Percentiles rank a stretch among this genome's conserved stretches.
Evolutionary conservation across 2,888 invertebrate genomes (phyloP).

Genomic region (Elysia crispata): DNA sequence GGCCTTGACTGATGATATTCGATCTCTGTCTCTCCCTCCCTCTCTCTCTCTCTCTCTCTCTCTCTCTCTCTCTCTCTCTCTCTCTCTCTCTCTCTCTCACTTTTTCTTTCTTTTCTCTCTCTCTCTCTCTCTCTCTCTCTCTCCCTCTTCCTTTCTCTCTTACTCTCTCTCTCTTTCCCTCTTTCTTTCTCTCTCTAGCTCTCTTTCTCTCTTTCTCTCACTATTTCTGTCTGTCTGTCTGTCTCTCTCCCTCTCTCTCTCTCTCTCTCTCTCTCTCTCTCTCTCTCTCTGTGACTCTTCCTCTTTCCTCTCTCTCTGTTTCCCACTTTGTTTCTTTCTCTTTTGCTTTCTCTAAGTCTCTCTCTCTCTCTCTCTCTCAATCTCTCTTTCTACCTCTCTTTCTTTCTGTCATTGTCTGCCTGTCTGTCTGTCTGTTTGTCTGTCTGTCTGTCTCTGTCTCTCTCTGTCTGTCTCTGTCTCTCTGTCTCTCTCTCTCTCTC

Average conservation of each 20-base stretch:
- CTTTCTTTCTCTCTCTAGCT: not conserved
- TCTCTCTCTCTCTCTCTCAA: not conserved
- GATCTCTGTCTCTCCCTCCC: too few relatives aligned
- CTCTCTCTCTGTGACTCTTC: constrained; percentile 93
- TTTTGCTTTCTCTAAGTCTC: constrained; percentile 18
- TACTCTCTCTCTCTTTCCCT: not conserved
- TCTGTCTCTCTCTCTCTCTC: constrained; percentile 18
- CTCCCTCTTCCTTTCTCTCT: not conserved
- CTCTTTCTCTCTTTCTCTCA: too few relatives aligned
- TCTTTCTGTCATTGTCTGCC: not conserved
- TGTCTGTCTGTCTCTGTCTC: constrained; percentile 87
- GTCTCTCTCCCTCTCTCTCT: constrained; percentile 82
- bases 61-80: constrained; percentile 85
- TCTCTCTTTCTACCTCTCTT: not conserved
- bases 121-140: constrained; percentile 14
- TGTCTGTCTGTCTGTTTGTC: too few relatives aligned
- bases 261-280: constrained; percentile 92
- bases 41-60: not conserved
- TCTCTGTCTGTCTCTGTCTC: constrained; percentile 28
- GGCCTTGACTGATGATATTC: too few relatives aligned
- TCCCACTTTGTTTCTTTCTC: constrained; percentile 78
- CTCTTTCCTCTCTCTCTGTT: constrained; percentile 90
- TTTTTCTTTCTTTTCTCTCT: constrained; percentile 27
- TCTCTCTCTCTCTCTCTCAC: constrained; percentile 81
- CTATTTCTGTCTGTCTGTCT: too few relatives aligned